Base-by-base conservation (phyloP, 1,140 invertebrate genomes). In the Drosophila gunungcola region DNA sequence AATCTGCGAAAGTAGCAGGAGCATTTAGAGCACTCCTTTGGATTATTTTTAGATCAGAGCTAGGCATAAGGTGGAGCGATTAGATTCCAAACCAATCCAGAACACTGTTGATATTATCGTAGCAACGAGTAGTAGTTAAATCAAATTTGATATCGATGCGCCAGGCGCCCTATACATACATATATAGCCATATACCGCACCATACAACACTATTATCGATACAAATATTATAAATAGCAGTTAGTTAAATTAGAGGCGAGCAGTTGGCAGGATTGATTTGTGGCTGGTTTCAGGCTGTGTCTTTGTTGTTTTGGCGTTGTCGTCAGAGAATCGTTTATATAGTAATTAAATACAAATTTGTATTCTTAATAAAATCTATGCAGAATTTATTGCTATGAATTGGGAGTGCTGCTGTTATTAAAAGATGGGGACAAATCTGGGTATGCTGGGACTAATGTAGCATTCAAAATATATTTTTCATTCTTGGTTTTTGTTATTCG, bases 231-330 rank as follows among this genome's bases (percentile, higher is more conserved):
- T 54, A 77, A 55, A 42, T 70, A 89, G 77, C 51, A 61, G 41
- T 62, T 88, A 89, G 73, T 58, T 88, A 55, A 53, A 61, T 34
- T 80, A 80, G 73, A 80, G 60, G 76, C 77, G 80, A 80, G 77
- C 78, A 89, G 80, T 76, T 89, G 64, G 56, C 64, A 78, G 78
- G 68, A 73, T 81, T 86, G 82, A 64, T 81, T 88, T 78, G 79
- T 88, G 83, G 73, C 79, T 86, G 84, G 84, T 76, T 88, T 70
- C 73, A 88, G 84, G 84, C 84, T 88, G 84, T 88, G 84, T 84
- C 70, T 83, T 84, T 84, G 67, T 88, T 88, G 84, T 86, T 73
- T 86, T 86, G 82, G 83, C 74, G 83, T 84, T 84, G 80, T 84
- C 80, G 65, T 78, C 46, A 54, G 63, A 80, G 64, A 89, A 77